A percentile compares a stretch with the other conserved stretches of the same genome.
Conservation (phyloP, 2,797 vertebrate species). For the Silurus lanzhouensis region DNA sequence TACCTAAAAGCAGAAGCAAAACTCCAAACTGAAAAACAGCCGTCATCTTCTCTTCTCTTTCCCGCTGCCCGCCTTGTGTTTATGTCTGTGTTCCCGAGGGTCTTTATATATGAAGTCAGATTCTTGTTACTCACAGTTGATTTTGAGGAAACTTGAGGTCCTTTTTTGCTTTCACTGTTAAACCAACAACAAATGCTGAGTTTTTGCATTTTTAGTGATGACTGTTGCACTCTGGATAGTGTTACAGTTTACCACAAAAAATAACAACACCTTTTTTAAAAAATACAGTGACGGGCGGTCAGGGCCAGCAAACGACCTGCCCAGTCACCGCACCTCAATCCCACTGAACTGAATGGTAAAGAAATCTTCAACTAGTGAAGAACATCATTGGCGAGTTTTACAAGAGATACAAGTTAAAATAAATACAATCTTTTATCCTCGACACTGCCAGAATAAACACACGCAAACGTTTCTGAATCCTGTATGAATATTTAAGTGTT, state of each 20-base stretch:
- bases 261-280: not conserved
- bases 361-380: no score
- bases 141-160: not conserved
- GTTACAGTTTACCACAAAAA: not conserved
- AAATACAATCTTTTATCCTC: no score
- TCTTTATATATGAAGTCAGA: not conserved
- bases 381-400: no score
- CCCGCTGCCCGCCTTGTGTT: not conserved
- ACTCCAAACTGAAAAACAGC: conserved; percentile 29
- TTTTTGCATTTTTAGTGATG: not conserved
- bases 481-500: not conserved
- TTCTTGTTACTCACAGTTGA: no score
- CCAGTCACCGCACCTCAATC: no score
- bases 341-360: no score
- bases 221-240: not conserved
- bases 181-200: not conserved
- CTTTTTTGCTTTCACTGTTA: not conserved
- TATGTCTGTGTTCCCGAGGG: not conserved
- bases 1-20: conserved; percentile 43
- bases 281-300: not conserved
- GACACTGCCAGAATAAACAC: no score
- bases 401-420: no score
- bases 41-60: conserved; percentile 7
- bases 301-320: no score
- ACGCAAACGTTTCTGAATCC: not conserved